phyloP scores from a whole-genome alignment of 2,113 vertebrate species.

The Macrotis lagotis region DNA sequence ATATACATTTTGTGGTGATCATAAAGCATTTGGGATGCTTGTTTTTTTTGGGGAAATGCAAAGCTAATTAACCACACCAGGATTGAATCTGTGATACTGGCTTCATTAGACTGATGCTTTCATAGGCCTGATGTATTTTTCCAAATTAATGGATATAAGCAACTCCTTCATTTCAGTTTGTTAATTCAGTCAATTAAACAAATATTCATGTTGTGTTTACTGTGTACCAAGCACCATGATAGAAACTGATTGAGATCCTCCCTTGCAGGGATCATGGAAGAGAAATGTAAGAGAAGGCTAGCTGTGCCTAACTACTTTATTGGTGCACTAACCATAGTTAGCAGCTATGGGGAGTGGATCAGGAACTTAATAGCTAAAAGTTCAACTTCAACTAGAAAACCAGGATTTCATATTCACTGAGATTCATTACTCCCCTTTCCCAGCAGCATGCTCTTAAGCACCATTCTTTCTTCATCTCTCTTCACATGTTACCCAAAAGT shows the following conservation, averaged over 20 bases:
- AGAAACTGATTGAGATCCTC: not conserved
- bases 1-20: constrained; percentile 22
- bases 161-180: not conserved
- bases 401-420: not conserved
- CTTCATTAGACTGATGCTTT: not conserved
- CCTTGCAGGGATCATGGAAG: not conserved
- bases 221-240: not conserved
- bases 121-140: not conserved
- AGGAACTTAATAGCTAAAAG: not conserved
- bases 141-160: constrained; percentile 7
- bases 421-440: not conserved
- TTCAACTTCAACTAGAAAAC: not conserved
- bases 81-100: constrained; percentile 37
- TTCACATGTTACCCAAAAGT: not conserved
- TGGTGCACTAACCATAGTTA: not conserved
- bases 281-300: not conserved
- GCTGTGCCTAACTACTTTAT: not conserved
- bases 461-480: not conserved
- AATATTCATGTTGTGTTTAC: not conserved
- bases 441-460: not conserved
- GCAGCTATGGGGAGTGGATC: not conserved
- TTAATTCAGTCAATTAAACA: not conserved
- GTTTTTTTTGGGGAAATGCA: not conserved
- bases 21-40: not conserved
- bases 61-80: not conserved